phyloP scores from a whole-genome alignment of 2,888 invertebrate species.

The Pedicia rivosa region DNA sequence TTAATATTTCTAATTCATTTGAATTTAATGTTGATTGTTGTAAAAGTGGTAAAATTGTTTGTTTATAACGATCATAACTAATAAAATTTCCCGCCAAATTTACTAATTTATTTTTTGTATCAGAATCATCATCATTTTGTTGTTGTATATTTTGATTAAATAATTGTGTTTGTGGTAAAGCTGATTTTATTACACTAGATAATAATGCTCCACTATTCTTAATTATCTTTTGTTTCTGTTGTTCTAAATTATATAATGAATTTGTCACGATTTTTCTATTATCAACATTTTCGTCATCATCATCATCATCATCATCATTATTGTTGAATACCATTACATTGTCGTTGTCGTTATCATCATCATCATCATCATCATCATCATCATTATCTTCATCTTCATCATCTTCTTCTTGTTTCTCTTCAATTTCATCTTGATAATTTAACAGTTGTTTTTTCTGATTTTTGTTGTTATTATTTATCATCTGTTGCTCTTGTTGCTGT shows the following conservation, averaged over 20 bases:
- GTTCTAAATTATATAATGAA: too few relatives aligned
- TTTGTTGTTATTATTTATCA: constrained; percentile 14
- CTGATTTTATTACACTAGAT: too few relatives aligned
- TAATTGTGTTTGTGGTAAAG: too few relatives aligned
- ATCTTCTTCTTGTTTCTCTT: constrained; percentile 13
- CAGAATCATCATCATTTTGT: neutral
- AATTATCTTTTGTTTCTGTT: too few relatives aligned
- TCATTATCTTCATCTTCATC: neutral
- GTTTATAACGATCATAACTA: constrained; percentile 24
- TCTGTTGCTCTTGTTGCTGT: too few relatives aligned
- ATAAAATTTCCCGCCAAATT: constrained; percentile 25
- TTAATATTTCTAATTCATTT: constrained; percentile 22
- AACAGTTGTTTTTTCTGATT: constrained; percentile 2
- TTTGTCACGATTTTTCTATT: too few relatives aligned
- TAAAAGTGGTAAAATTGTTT: constrained; percentile 19
- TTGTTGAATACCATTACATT: neutral
- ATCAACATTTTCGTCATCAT: constrained; percentile 8
- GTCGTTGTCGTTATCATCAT: neutral
- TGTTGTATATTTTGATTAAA: too few relatives aligned
- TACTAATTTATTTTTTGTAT: constrained; percentile 19
- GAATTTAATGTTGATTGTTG: neutral
- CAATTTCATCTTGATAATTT: neutral
- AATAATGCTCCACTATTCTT: too few relatives aligned
- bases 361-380: constrained; percentile 1
- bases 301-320: neutral